Evolutionary conservation across 2,113 vertebrate genomes (phyloP).

Genomic region (Mormyrus iriodes): DNA sequence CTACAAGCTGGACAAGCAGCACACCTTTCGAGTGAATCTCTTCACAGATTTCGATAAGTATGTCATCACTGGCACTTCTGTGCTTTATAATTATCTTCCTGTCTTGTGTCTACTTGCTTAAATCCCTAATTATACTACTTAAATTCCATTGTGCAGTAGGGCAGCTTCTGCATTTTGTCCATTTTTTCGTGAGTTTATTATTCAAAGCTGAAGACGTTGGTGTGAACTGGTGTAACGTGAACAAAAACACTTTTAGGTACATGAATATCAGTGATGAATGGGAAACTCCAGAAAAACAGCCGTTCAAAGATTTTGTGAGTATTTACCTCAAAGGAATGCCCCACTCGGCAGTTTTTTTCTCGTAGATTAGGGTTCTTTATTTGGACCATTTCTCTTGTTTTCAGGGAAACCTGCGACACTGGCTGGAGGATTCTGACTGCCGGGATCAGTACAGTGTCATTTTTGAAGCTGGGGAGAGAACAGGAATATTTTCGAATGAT

Average conservation of each 20-base stretch:
- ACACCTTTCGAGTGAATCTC: slow-evolving; percentile 94
- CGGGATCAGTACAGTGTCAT: slow-evolving; percentile 97
- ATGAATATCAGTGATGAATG: slow-evolving; percentile 96
- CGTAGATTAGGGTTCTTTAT: not conserved
- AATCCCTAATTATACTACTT: not conserved
- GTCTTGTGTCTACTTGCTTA: not conserved
- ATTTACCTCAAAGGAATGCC: not conserved
- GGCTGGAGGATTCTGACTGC: slow-evolving; percentile 91
- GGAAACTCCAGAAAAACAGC: slow-evolving; percentile 93
- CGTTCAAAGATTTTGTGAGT: slow-evolving; percentile 96
- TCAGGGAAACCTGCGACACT: slow-evolving; percentile 89
- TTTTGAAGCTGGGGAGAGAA: slow-evolving; percentile 92
- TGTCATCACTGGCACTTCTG: slow-evolving; percentile 35
- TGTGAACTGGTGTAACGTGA: not conserved
- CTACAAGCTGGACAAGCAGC: slow-evolving; percentile 97
- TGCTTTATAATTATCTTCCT: not conserved
- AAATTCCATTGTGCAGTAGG: not conserved
- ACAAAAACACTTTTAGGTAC: slow-evolving; percentile 57
- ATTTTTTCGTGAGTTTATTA: not conserved
- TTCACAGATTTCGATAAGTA: slow-evolving; percentile 98
- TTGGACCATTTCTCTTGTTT: not conserved
- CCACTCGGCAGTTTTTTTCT: not conserved
- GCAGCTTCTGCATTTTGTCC: not conserved
- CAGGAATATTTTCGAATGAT: slow-evolving; percentile 88
- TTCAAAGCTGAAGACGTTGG: not conserved